phyloP scores from a whole-genome alignment of 2,888 invertebrate species.

The Patella pellucida region DNA sequence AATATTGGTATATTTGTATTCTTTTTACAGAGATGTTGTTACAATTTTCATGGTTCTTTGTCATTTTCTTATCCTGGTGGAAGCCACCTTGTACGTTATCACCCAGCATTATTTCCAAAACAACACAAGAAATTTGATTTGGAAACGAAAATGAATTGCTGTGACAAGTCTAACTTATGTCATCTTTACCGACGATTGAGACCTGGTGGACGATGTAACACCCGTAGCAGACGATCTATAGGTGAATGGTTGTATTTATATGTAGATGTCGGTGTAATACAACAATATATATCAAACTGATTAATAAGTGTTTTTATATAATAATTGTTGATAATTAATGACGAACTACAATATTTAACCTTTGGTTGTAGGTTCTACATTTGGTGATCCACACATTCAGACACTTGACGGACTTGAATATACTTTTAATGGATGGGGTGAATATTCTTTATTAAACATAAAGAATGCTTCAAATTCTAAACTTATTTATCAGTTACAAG shows the following conservation, averaged over 20 bases:
- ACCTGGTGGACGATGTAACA: not conserved
- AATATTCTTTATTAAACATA: slow-evolving; percentile 11
- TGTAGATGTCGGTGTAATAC: no score
- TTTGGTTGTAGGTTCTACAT: not conserved
- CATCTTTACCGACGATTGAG: not conserved
- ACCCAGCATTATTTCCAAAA: not conserved
- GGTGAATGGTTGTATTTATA: not conserved
- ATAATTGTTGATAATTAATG: no score
- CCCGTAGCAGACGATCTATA: not conserved
- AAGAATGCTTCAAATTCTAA: no score
- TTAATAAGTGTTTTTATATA: no score
- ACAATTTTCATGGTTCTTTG: not conserved
- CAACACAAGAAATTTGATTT: not conserved
- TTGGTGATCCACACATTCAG: not conserved
- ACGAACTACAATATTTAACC: no score
- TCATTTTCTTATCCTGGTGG: not conserved
- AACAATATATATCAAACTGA: no score
- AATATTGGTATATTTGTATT: no score
- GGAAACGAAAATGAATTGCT: not conserved
- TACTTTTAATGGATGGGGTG: slow-evolving; percentile 16
- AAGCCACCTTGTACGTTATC: not conserved
- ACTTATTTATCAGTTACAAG: not conserved
- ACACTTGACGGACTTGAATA: slow-evolving; percentile 13
- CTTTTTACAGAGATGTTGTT: not conserved
- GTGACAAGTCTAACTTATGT: not conserved